A percentile compares a stretch with the other conserved stretches of the same genome.
Conservation (phyloP, 2,797 vertebrate genomes). For the Coreius guichenoti region DNA sequence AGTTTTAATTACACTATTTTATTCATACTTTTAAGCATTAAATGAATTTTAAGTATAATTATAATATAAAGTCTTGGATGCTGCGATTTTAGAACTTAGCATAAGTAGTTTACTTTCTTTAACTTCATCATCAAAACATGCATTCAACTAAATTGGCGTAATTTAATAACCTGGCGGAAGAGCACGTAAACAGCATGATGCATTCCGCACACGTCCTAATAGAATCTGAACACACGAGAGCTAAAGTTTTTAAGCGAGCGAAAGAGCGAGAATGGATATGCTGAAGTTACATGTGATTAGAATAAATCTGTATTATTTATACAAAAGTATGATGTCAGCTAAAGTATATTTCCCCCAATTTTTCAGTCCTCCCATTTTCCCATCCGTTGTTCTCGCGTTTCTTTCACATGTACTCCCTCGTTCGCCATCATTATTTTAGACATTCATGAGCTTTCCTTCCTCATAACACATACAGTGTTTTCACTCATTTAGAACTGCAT, state of each 20-base stretch:
- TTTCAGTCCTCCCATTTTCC: not conserved
- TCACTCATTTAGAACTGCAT: constrained; percentile 54
- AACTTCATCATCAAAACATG: not conserved
- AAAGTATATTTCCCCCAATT: not conserved
- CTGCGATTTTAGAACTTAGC: not conserved
- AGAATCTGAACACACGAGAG: not conserved
- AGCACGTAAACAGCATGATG: constrained; percentile 21
- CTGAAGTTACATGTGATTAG: not conserved
- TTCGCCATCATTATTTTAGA: constrained; percentile 32
- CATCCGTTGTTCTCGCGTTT: constrained; percentile 6
- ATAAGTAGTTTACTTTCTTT: not conserved
- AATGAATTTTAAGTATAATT: not conserved
- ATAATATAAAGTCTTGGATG: not conserved
- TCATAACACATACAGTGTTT: constrained; percentile 53
- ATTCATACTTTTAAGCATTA: not conserved
- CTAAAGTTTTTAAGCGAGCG: not conserved
- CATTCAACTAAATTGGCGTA: not conserved
- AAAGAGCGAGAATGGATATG: not conserved
- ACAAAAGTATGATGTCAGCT: not conserved
- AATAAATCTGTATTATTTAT: not conserved
- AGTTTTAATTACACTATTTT: not conserved
- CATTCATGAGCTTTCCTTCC: constrained; percentile 41
- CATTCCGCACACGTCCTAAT: not conserved
- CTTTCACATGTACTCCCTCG: constrained; percentile 25
- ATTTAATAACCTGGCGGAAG: not conserved